Evolutionary conservation across 2,797 vertebrate species (phyloP).

Genomic region (Urocyon cinereoargenteus): DNA sequence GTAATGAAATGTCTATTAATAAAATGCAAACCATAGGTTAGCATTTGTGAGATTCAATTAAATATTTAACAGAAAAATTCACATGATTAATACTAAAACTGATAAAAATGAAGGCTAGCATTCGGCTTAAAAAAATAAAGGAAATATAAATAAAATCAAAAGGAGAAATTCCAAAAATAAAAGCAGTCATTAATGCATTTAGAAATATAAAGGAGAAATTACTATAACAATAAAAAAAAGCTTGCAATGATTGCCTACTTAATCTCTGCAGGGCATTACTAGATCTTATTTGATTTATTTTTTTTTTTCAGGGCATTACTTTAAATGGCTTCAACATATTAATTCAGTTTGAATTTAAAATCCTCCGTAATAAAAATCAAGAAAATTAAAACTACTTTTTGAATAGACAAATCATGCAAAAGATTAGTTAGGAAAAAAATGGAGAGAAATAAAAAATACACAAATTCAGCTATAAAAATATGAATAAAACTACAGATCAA

Average conservation of each 20-base stretch:
- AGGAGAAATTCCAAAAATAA: background rate
- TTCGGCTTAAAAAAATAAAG: background rate
- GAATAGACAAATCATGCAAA: background rate
- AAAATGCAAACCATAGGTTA: background rate
- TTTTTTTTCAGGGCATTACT: background rate
- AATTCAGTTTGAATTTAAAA: background rate
- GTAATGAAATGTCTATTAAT: background rate
- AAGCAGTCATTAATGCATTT: background rate
- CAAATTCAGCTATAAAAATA: background rate
- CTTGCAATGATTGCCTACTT: background rate
- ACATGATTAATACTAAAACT: background rate
- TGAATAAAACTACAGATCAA: background rate
- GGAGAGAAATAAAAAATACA: background rate
- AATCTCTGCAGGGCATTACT: background rate
- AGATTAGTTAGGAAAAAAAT: background rate
- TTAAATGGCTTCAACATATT: background rate
- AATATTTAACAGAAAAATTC: background rate
- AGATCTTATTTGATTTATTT: background rate
- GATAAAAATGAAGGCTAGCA: background rate
- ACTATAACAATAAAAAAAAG: background rate
- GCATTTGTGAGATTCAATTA: background rate
- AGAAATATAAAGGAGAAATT: background rate
- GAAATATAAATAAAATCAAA: background rate
- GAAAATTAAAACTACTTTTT: background rate
- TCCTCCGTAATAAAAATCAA: background rate